Conservation (phyloP, 1,140 invertebrate genomes). For the Meloidogyne chitwoodi region DNA sequence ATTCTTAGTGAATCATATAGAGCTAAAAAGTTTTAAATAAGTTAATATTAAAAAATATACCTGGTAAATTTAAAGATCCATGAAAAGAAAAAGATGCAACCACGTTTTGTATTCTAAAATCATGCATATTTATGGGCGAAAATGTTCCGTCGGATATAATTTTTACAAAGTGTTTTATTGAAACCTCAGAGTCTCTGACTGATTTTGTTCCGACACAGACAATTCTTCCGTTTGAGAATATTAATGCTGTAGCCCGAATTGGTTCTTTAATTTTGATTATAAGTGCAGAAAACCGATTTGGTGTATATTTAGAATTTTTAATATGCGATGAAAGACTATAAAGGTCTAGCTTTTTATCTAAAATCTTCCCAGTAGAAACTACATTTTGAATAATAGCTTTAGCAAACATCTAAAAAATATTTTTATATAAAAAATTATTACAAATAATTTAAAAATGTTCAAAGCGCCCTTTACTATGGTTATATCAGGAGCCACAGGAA, state of each 20-base stretch:
- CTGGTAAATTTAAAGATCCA: not conserved
- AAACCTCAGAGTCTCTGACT: too few relatives aligned
- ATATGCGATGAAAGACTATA: not conserved
- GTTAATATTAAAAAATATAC: not conserved
- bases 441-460: not conserved
- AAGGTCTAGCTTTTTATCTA: not conserved
- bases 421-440: not conserved
- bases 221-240: not conserved
- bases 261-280: not conserved
- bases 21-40: not conserved
- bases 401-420: too few relatives aligned
- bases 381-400: not conserved
- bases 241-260: not conserved
- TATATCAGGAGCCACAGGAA: constrained; percentile 19
- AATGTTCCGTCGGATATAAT: too few relatives aligned
- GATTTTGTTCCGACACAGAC: not conserved
- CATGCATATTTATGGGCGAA: too few relatives aligned
- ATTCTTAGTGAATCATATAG: not conserved
- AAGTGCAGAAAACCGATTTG: not conserved
- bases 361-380: not conserved
- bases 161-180: too few relatives aligned
- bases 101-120: not conserved
- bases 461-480: constrained; percentile 30
- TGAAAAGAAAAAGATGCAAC: not conserved
- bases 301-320: not conserved